A percentile compares a stretch with the other conserved stretches of the same genome.
These are phyloP conservation scores for Holocentrus rufus DNA, from an alignment of 2,797 vertebrate genomes.

Conservation along the genomic window DNA sequence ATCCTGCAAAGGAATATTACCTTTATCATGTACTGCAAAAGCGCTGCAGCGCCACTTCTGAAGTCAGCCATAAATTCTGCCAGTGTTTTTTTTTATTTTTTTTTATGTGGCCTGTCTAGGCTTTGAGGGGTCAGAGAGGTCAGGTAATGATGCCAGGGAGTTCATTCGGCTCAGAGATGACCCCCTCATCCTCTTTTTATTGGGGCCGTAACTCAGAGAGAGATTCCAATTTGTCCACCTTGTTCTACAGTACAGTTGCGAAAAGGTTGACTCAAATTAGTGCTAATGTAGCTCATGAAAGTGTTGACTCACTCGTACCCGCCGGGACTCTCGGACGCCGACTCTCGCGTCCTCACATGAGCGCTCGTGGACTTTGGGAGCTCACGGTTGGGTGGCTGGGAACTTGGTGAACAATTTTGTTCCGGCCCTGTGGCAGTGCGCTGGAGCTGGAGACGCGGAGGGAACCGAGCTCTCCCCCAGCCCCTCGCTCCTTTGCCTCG, in stretches of 20 bases:
- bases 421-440: conserved; percentile 32
- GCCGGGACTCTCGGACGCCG: conserved; percentile 17
- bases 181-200: conserved; percentile 17
- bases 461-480: conserved; percentile 23
- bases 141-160: conserved; percentile 15
- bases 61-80: background rate
- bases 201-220: background rate
- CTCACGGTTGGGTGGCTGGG: conserved; percentile 12
- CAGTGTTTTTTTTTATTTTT: background rate
- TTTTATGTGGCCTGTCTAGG: conserved; percentile 22
- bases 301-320: conserved; percentile 45
- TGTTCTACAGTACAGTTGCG: conserved; percentile 6
- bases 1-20: background rate
- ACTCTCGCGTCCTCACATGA: conserved; percentile 27
- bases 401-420: conserved; percentile 50
- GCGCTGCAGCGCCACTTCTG: conserved; percentile 4
- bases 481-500: conserved; percentile 13
- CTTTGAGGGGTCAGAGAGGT: conserved; percentile 30
- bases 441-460: conserved; percentile 18
- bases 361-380: conserved; percentile 18
- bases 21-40: background rate
- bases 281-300: conserved; percentile 43
- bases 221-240: conserved; percentile 10
- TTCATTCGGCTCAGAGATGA: conserved; percentile 5
- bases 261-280: conserved; percentile 32